Conservation (phyloP, 2,113 vertebrate species). For the Hydrolagus affinis region DNA sequence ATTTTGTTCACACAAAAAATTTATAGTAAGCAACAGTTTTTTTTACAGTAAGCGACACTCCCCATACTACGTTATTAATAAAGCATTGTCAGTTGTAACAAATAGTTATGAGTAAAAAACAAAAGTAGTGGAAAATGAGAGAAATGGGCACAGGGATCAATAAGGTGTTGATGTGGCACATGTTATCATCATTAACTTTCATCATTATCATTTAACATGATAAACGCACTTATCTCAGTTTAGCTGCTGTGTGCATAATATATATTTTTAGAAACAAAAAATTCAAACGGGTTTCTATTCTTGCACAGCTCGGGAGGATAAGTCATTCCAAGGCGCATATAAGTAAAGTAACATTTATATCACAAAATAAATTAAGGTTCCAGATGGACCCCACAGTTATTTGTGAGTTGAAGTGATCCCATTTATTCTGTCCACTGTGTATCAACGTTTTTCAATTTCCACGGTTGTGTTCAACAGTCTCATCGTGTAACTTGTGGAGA, state of each 20-base stretch:
- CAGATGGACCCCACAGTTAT: not conserved
- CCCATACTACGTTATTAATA: conserved; percentile 74
- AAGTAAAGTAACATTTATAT: no score
- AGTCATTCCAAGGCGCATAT: not conserved
- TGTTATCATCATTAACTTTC: not conserved
- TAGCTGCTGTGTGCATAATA: no score
- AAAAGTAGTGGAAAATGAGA: conserved; percentile 18
- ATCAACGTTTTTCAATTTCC: not conserved
- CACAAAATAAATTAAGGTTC: not conserved
- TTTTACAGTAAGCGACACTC: conserved; percentile 62
- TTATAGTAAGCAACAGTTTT: conserved; percentile 62
- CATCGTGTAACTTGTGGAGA: not conserved
- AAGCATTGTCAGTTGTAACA: conserved; percentile 72
- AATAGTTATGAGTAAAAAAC: conserved; percentile 58
- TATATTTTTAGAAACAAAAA: not conserved
- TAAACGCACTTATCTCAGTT: no score
- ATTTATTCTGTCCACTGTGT: not conserved
- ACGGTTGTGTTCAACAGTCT: not conserved
- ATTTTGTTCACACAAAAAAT: conserved; percentile 61
- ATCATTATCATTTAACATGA: no score
- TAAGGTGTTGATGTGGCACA: not conserved
- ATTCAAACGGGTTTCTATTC: not conserved
- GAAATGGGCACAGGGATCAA: conserved; percentile 31
- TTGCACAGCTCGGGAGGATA: not conserved
- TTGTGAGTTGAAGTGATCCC: not conserved